A percentile compares a stretch with the other conserved stretches of the same genome.
Conservation (phyloP, 2,888 invertebrate species). For the Leptothorax acervorum region DNA sequence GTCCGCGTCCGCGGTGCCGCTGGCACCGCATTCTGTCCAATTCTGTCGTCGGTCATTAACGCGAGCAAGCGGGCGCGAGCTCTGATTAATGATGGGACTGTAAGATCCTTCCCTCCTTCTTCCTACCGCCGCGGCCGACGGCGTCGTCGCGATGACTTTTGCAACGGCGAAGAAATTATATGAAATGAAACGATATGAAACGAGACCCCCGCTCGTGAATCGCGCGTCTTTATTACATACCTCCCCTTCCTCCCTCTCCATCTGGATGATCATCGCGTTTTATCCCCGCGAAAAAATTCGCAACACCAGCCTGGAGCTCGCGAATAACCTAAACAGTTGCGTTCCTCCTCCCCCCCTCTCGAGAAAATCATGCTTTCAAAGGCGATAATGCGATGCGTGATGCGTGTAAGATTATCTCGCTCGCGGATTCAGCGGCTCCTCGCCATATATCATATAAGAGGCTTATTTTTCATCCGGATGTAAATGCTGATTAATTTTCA, state of each 20-base stretch:
- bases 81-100: constrained; percentile 13
- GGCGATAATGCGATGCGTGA: neutral
- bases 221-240: neutral
- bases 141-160: neutral
- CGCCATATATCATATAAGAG: neutral
- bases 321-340: constrained; percentile 18
- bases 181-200: constrained; percentile 12
- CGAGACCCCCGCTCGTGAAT: neutral
- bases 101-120: neutral
- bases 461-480: neutral
- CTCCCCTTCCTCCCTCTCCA: too few relatives aligned
- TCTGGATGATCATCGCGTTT: neutral
- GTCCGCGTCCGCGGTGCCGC: neutral
- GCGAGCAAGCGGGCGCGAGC: neutral
- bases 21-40: neutral
- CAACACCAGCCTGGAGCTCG: neutral
- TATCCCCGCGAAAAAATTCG: neutral
- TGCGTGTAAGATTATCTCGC: neutral
- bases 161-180: neutral
- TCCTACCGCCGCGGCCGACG: neutral
- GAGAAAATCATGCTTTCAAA: too few relatives aligned
- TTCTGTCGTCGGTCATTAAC: constrained; percentile 29
- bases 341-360: neutral
- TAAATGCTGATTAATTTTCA: constrained; percentile 21
- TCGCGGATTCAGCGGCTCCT: neutral